Percentiles rank a stretch among this genome's conserved stretches.
These are phyloP conservation scores for Barbus barbus DNA, from an alignment of 2,113 vertebrate species.

Conservation along the genomic window DNA sequence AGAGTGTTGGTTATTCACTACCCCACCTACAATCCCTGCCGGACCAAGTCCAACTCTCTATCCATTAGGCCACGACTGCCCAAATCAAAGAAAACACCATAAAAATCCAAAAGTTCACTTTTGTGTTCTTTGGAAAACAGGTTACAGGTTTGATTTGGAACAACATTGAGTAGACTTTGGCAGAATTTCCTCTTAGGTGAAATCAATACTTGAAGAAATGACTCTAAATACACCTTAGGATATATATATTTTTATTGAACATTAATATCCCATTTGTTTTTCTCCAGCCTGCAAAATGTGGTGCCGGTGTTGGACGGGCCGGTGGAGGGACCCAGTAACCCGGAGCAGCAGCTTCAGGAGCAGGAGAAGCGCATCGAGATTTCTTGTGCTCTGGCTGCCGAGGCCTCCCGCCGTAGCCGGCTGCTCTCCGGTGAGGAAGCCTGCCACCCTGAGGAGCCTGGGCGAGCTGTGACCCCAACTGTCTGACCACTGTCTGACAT, in stretches of 20 bases:
- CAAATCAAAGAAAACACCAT: neutral
- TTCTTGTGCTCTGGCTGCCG: slow-evolving; percentile 91
- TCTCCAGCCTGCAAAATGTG: slow-evolving; percentile 90
- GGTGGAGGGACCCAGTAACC: slow-evolving; percentile 77
- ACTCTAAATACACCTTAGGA: neutral
- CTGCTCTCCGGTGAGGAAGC: slow-evolving; percentile 90
- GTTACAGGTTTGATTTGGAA: neutral
- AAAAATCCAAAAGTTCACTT: neutral
- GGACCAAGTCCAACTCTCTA: too few species aligned
- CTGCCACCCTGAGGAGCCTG: slow-evolving; percentile 38
- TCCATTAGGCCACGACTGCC: too few species aligned
- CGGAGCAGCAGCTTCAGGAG: slow-evolving; percentile 90
- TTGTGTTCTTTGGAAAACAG: neutral
- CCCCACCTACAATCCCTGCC: too few species aligned
- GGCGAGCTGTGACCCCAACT: slow-evolving; percentile 39
- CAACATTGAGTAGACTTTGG: neutral
- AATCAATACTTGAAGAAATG: neutral
- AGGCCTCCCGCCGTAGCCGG: slow-evolving; percentile 92
- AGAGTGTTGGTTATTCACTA: too few species aligned
- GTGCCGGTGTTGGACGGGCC: slow-evolving; percentile 87
- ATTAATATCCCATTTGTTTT: neutral
- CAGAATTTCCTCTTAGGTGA: neutral
- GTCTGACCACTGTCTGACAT: slow-evolving; percentile 39
- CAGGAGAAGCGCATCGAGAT: slow-evolving; percentile 97
- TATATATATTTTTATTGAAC: neutral